These are phyloP conservation scores for Cyanistes caeruleus DNA, from an alignment of 2,113 vertebrate species.

Conservation along the genomic window DNA sequence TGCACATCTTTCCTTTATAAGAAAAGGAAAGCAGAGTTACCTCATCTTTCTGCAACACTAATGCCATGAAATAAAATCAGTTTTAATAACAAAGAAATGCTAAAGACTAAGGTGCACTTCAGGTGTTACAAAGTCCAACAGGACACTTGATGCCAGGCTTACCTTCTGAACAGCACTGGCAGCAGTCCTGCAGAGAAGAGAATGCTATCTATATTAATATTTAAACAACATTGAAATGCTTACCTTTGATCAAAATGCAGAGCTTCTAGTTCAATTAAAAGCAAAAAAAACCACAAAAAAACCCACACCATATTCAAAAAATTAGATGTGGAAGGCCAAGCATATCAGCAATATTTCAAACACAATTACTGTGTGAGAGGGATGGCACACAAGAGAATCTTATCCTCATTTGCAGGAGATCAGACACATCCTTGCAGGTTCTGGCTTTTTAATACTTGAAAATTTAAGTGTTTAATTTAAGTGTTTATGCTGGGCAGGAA, in stretches of 20 bases:
- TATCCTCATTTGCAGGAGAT: background rate
- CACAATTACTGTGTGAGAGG: background rate
- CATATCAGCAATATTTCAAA: background rate
- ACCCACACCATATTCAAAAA: background rate
- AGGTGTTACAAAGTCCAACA: background rate
- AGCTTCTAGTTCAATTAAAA: background rate
- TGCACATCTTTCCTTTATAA: background rate
- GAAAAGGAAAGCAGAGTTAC: background rate
- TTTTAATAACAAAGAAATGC: slow-evolving; percentile 9
- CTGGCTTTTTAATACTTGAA: background rate
- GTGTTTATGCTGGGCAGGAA: background rate
- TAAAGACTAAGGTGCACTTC: background rate
- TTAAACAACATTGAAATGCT: background rate
- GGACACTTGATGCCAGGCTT: background rate
- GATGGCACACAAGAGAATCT: fast-evolving
- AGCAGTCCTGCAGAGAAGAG: background rate
- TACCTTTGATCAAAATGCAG: background rate
- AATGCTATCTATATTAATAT: background rate
- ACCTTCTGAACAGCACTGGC: background rate
- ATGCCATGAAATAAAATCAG: background rate
- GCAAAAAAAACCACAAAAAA: background rate
- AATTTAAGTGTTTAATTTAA: background rate
- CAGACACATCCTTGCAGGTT: background rate
- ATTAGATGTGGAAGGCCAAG: background rate
- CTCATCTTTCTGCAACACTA: background rate